These are phyloP conservation scores for Girardinus metallicus DNA, from an alignment of 2,797 vertebrate species.

Conservation along the genomic window DNA sequence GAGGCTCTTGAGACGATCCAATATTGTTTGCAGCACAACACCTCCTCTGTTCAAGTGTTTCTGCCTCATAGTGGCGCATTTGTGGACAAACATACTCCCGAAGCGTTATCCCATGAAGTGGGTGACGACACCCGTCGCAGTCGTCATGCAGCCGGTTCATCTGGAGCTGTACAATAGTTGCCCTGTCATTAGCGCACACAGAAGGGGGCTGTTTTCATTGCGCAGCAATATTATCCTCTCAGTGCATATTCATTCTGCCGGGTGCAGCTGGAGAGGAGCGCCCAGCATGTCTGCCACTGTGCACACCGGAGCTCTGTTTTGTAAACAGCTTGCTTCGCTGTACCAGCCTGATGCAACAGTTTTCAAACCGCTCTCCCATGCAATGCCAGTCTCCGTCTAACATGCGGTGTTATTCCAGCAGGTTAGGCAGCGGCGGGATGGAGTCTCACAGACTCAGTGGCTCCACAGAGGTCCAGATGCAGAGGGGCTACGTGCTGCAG, in stretches of 20 bases:
- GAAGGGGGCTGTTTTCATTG: conserved; percentile 70
- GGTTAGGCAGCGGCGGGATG: conserved; percentile 72
- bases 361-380: conserved; percentile 41
- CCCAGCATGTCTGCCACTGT: conserved; percentile 31
- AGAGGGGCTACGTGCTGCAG: conserved; percentile 72
- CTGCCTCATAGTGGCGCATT: conserved; percentile 55
- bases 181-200: conserved; percentile 73
- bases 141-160: conserved; percentile 61
- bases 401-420: conserved; percentile 22
- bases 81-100: conserved; percentile 46
- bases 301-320: conserved; percentile 57
- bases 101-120: conserved; percentile 51
- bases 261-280: conserved; percentile 61
- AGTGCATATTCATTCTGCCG: conserved; percentile 52
- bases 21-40: conserved; percentile 42
- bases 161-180: conserved; percentile 68
- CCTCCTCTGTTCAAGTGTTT: conserved; percentile 38
- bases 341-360: conserved; percentile 45
- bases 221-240: conserved; percentile 66
- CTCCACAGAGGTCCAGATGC: conserved; percentile 74
- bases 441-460: conserved; percentile 81
- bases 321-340: conserved; percentile 61
- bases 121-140: conserved; percentile 64
- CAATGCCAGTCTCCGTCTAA: conserved; percentile 26
- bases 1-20: conserved; percentile 14